These are phyloP conservation scores for Lasioglossum vierecki DNA, from an alignment of 2,888 invertebrate species.

Conservation along the genomic window DNA sequence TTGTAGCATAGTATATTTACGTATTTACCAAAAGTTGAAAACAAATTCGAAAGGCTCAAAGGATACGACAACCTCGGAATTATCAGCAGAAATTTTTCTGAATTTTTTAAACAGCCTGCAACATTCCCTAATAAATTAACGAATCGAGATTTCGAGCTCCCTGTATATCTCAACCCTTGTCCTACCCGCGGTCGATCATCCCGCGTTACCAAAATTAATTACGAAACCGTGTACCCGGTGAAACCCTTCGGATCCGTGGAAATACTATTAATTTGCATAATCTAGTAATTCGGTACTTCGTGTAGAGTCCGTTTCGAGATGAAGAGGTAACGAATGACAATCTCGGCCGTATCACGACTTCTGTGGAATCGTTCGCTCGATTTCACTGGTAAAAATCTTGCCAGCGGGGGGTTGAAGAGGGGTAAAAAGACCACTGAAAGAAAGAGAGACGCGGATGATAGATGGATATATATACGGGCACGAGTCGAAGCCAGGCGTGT, in stretches of 20 bases:
- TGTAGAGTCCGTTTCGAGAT: not conserved
- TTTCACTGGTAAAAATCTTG: conserved; percentile 30
- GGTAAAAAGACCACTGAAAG: conserved; percentile 28
- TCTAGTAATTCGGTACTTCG: not conserved
- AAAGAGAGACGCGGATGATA: conserved; percentile 73
- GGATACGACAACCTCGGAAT: no score
- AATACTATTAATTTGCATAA: not conserved
- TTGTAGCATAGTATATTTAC: no score
- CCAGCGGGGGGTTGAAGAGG: not conserved
- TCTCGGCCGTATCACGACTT: not conserved
- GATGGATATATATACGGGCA: conserved; percentile 70
- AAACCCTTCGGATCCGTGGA: not conserved
- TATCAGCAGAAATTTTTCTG: not conserved
- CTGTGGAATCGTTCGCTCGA: conserved; percentile 2
- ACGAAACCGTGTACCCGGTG: not conserved
- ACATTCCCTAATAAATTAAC: not conserved
- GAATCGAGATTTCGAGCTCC: not conserved
- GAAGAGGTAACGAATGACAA: not conserved
- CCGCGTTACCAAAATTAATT: not conserved
- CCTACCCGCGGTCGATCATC: not conserved
- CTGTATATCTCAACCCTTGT: not conserved
- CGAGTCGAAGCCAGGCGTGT: conserved; percentile 74
- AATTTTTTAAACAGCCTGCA: not conserved
- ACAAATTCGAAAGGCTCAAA: no score
- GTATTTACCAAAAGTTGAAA: no score